phyloP scores from a whole-genome alignment of 2,113 vertebrate species.

The Heteronetta atricapilla region DNA sequence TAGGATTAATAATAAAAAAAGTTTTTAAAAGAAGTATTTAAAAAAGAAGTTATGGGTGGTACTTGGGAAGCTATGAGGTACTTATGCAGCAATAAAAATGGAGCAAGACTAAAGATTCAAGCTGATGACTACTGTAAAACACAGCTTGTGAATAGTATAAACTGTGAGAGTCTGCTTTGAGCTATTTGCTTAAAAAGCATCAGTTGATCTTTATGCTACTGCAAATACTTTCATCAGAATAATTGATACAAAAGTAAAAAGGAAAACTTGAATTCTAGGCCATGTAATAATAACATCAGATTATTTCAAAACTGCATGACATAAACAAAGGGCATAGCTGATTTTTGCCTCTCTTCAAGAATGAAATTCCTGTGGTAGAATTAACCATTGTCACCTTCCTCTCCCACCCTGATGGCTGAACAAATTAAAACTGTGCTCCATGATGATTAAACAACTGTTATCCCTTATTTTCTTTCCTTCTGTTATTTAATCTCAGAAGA shows the following conservation, averaged over 20 bases:
- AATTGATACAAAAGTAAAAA: neutral
- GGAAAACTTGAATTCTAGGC: neutral
- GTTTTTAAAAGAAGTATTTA: neutral
- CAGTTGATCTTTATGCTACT: neutral
- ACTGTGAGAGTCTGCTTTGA: neutral
- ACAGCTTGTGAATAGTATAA: neutral
- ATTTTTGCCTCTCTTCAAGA: neutral
- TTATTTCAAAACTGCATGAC: neutral
- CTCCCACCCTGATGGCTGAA: fast-evolving
- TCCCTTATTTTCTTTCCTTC: neutral
- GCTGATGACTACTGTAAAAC: neutral
- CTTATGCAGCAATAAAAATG: neutral
- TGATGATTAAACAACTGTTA: neutral
- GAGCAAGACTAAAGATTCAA: neutral
- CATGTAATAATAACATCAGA: neutral
- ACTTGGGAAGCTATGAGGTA: neutral
- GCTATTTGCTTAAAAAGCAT: neutral
- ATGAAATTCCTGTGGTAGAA: neutral
- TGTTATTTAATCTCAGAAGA: neutral
- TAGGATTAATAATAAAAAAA: neutral
- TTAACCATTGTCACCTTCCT: neutral
- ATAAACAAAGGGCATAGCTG: neutral
- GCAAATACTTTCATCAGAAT: neutral
- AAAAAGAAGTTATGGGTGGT: neutral
- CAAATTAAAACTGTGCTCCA: neutral